Evolutionary conservation across 2,888 invertebrate species (phyloP).

Genomic region (Rhaphigaster nebulosa): DNA sequence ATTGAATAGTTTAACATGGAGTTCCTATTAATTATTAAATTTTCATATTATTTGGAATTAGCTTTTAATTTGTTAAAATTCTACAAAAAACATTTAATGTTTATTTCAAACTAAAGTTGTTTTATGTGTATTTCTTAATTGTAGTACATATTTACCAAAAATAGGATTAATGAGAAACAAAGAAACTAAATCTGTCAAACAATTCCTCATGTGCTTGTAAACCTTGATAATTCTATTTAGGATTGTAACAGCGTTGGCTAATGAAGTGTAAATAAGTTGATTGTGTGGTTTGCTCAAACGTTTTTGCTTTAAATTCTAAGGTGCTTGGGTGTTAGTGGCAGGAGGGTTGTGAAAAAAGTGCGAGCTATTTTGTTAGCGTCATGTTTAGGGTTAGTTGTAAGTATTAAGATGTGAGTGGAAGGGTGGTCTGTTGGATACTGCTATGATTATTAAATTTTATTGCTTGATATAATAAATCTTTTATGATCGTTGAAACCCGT

Average conservation of each 20-base stretch:
- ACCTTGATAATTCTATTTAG: not conserved
- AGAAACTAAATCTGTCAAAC: not conserved
- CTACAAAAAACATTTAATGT: not conserved
- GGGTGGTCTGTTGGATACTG: not conserved
- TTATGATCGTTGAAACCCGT: not conserved
- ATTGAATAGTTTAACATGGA: constrained; percentile 15
- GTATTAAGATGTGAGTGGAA: not conserved
- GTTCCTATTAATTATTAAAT: constrained; percentile 19
- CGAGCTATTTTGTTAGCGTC: not conserved
- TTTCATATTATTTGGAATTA: constrained; percentile 8
- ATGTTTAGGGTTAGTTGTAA: not conserved
- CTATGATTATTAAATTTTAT: constrained; percentile 4
- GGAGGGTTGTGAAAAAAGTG: not conserved
- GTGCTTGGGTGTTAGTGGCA: constrained; percentile 14
- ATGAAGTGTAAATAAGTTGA: constrained; percentile 27
- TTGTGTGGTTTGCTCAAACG: constrained; percentile 33
- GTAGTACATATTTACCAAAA: not conserved
- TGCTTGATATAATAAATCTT: not conserved
- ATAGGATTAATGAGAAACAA: constrained; percentile 1
- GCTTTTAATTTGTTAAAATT: constrained; percentile 1
- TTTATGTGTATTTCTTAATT: not conserved
- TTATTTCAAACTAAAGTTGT: not conserved
- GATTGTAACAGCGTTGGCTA: not conserved
- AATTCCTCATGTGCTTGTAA: not conserved
- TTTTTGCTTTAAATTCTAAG: constrained; percentile 22